Conservation (phyloP, 1,140 invertebrate genomes). For the Cherax destructor region DNA sequence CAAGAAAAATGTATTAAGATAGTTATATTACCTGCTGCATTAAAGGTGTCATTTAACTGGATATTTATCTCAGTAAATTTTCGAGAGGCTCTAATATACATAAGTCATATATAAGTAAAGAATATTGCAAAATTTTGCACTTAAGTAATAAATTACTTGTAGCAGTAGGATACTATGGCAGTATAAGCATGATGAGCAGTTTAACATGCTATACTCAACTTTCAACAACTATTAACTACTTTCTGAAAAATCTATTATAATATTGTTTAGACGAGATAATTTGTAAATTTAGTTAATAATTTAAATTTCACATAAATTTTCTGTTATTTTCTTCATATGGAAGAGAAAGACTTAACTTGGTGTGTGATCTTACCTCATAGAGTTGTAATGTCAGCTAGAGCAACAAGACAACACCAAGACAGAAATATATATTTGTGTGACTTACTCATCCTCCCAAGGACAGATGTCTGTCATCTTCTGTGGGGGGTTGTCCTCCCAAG, state of each 20-base stretch:
- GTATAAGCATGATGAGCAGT: neutral
- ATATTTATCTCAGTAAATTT: neutral
- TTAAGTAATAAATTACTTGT: too few species aligned
- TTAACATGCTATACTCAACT: neutral
- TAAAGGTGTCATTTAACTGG: neutral
- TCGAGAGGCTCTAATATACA: neutral
- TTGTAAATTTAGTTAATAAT: neutral
- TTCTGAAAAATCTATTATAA: neutral
- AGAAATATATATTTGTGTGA: constrained; percentile 33
- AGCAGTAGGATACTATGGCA: too few species aligned
- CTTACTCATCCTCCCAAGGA: constrained; percentile 73
- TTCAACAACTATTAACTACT: neutral
- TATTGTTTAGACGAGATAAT: neutral
- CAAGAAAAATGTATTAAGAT: neutral
- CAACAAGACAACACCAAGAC: constrained; percentile 69
- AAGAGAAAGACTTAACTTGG: neutral
- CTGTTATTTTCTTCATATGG: neutral
- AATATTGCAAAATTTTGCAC: too few species aligned
- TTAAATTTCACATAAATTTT: too few species aligned
- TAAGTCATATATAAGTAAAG: too few species aligned
- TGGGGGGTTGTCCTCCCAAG: constrained; percentile 55
- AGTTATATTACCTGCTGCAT: neutral
- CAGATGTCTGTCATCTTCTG: constrained; percentile 72
- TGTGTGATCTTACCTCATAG: constrained; percentile 52
- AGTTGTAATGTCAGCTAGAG: constrained; percentile 19